A percentile compares a stretch with the other conserved stretches of the same genome.
Conservation (phyloP, 1,140 invertebrate species). For the Zaprionus davidi region DNA sequence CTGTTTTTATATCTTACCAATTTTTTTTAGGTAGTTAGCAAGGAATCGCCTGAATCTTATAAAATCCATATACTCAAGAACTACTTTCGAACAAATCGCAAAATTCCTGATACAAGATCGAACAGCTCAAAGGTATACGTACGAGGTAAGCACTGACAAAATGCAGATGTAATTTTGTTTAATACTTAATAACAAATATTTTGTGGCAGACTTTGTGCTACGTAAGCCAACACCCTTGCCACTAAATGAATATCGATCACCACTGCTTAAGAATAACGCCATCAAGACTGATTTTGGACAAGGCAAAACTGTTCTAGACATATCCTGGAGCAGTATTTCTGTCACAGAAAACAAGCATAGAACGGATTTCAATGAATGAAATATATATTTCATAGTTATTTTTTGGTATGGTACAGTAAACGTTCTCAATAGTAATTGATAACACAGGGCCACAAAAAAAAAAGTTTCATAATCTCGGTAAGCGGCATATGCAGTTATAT, state of each 20-base stretch:
- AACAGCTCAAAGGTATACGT: constrained; percentile 25
- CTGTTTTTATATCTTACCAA: background rate
- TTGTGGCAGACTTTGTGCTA: constrained; percentile 19
- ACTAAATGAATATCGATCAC: background rate
- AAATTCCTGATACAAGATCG: constrained; percentile 1
- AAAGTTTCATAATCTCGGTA: too few species aligned
- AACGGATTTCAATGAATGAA: background rate
- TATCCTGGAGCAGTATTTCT: background rate
- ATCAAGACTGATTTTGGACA: background rate
- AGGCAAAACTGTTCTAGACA: background rate
- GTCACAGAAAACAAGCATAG: background rate
- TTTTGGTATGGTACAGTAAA: background rate
- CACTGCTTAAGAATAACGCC: background rate
- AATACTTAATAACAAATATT: background rate
- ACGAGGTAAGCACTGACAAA: constrained; percentile 1
- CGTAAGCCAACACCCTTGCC: constrained; percentile 8
- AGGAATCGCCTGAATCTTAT: constrained; percentile 34
- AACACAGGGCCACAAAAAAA: too few species aligned
- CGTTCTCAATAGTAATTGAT: background rate
- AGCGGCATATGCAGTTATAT: too few species aligned
- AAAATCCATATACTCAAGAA: constrained; percentile 58
- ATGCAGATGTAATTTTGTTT: background rate
- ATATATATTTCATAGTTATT: too few species aligned
- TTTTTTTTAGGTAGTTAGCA: constrained; percentile 2
- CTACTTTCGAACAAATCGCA: constrained; percentile 59